phyloP scores from a whole-genome alignment of 2,113 vertebrate genomes.

The Peromyscus californicus region DNA sequence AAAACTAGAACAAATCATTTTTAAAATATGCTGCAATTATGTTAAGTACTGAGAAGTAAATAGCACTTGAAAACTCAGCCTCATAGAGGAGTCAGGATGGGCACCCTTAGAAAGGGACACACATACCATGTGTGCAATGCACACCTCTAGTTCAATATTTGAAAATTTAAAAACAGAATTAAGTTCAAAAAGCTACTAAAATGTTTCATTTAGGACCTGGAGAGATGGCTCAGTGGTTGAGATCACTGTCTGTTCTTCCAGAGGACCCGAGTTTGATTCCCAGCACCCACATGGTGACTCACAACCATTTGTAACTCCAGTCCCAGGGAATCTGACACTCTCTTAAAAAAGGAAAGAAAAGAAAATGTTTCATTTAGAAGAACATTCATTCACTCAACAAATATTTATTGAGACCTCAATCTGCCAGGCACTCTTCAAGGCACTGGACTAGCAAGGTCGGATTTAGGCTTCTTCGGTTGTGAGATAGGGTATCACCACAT shows the following conservation, averaged over 20 bases:
- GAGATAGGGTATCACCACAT: background rate
- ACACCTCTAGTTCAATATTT: background rate
- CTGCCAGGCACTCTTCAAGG: background rate
- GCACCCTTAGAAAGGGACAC: background rate
- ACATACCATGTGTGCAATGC: background rate
- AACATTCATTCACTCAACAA: slow-evolving; percentile 3
- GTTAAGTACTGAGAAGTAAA: slow-evolving; percentile 11
- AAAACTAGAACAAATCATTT: background rate
- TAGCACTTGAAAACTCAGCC: slow-evolving; percentile 1
- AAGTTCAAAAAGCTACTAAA: slow-evolving; percentile 45
- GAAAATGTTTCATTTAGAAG: background rate
- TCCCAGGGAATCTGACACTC: background rate
- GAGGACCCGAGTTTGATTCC: background rate
- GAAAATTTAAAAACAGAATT: background rate
- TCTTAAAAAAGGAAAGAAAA: no score
- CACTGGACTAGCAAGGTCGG: background rate
- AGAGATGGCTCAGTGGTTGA: background rate
- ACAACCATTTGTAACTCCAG: background rate
- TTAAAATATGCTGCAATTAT: background rate
- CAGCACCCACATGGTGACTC: background rate
- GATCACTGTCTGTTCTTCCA: background rate
- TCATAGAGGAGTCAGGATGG: background rate
- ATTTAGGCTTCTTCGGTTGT: background rate
- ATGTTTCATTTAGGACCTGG: background rate
- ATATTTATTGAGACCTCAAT: background rate